Percentiles rank a stretch among this genome's conserved stretches.
phyloP scores from a whole-genome alignment of 2,797 vertebrate genomes.

The Myripristis murdjan region DNA sequence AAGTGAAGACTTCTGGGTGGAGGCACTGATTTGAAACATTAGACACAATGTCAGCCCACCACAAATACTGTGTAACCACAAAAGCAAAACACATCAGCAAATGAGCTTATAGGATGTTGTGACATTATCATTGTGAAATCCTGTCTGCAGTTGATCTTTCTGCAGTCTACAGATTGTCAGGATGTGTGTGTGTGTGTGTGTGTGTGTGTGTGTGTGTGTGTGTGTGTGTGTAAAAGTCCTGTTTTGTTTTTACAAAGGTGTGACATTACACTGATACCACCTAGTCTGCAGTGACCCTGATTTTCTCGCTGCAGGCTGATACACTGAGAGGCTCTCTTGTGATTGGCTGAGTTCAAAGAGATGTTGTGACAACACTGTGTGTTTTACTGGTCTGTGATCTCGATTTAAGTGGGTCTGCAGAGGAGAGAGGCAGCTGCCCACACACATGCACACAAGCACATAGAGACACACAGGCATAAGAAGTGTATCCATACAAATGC shows the following conservation, averaged over 20 bases:
- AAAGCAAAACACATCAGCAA: neutral
- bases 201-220: neutral
- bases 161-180: no score
- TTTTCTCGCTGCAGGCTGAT: slow-evolving; percentile 41
- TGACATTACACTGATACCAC: neutral
- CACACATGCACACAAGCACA: slow-evolving; percentile 27
- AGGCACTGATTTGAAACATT: no score
- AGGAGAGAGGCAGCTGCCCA: slow-evolving; percentile 27
- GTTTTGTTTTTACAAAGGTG: slow-evolving; percentile 11
- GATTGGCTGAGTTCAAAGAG: slow-evolving; percentile 51
- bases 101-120: neutral
- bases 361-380: slow-evolving; percentile 74
- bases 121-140: neutral
- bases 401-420: slow-evolving; percentile 68
- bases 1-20: no score
- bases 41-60: no score
- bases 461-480: neutral
- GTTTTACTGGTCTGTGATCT: slow-evolving; percentile 76
- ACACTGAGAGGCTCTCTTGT: slow-evolving; percentile 36
- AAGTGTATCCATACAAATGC: neutral
- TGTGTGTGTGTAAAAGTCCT: neutral
- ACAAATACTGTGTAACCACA: no score
- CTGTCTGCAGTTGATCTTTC: no score
- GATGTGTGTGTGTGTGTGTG: no score
- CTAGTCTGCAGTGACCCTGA: slow-evolving; percentile 11